Evolutionary conservation across 2,113 vertebrate species (phyloP), one percentile per base, ranked within the genome.

Genomic region (Fulmarus glacialis): DNA sequence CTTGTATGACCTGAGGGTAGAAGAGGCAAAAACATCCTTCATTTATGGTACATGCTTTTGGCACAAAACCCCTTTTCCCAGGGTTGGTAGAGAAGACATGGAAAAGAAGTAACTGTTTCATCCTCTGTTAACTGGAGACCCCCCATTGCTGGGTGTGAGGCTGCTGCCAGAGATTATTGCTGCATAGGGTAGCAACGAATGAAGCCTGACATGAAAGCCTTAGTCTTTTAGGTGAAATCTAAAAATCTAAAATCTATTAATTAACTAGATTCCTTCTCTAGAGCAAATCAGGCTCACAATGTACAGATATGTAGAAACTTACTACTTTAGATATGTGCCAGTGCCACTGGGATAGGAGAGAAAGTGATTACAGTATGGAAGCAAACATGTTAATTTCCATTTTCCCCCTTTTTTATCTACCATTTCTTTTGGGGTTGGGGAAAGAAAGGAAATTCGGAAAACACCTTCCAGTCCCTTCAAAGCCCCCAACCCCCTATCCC

Each of bases 401-500:
- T 87, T 48, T 3, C 8, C 42, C 15, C 4, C 11, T 21, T 56
- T 59, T 86, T n/a, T 40, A 85, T 22, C 27, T 85, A 62, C 15
- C 11, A 30, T 89, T 92, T 90, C 7, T 90, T 92, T 59, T 29
- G 43, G 8, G 23, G 11, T 2, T 78, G 32, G 2, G 8, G 34
- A 59, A 70, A 64, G 30, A n/a, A 82, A 95, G 60, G 53, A 84
- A 56, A 18, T 62, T 86, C 45, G 64, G 45, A 85, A 91, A 90
- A 56, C 11, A n/a, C 34, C 43, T 91, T 90, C 32, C 29, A 47
- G n/a, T 52, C 7, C 11, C 12, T 87, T 96, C 40, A 75, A 89
- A 86, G 90, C 21, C 40, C 71, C 42, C 21, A 55, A 18, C 14
- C 15, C 30, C 15, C 53, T 40, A 11, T 43, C 43, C 23, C 21